These are phyloP conservation scores for Monomorium pharaonis DNA, from an alignment of 1,140 invertebrate species.

Conservation along the genomic window DNA sequence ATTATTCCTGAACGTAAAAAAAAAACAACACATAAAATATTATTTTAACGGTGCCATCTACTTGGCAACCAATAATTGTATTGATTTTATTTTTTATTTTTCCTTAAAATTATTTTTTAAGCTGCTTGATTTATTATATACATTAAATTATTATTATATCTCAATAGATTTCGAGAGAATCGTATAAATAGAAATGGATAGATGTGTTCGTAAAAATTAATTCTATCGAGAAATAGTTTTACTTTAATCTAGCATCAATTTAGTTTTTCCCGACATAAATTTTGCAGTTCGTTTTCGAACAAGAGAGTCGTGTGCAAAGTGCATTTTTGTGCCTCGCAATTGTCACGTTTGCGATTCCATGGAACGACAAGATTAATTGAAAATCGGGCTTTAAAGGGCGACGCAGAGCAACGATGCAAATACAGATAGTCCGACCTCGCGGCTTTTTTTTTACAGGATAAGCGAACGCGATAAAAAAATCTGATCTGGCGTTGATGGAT, in stretches of 20 bases:
- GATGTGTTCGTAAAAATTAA: not conserved
- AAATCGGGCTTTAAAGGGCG: not conserved
- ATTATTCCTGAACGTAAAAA: not conserved
- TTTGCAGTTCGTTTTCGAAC: not conserved
- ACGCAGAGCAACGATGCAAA: conserved; percentile 38
- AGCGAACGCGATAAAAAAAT: conserved; percentile 27
- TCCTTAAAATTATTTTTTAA: not conserved
- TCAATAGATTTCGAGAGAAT: not conserved
- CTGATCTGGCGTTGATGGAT: conserved; percentile 59
- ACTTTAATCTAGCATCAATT: not conserved
- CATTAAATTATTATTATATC: not conserved
- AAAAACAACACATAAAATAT: not conserved
- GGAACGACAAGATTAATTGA: not conserved
- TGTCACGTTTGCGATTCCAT: not conserved
- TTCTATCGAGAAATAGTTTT: not conserved
- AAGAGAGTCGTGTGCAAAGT: not conserved
- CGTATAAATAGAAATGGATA: not conserved
- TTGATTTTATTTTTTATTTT: not conserved
- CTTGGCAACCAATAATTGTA: not conserved
- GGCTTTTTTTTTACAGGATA: conserved; percentile 38
- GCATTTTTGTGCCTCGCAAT: not conserved
- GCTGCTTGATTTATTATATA: not conserved
- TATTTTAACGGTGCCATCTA: not conserved
- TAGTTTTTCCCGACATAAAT: not conserved
- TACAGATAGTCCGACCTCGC: conserved; percentile 35